A percentile compares a stretch with the other conserved stretches of the same genome.
These are phyloP conservation scores for Oscheius sp. DNA, from an alignment of 2,888 invertebrate genomes.

Conservation along the genomic window DNA sequence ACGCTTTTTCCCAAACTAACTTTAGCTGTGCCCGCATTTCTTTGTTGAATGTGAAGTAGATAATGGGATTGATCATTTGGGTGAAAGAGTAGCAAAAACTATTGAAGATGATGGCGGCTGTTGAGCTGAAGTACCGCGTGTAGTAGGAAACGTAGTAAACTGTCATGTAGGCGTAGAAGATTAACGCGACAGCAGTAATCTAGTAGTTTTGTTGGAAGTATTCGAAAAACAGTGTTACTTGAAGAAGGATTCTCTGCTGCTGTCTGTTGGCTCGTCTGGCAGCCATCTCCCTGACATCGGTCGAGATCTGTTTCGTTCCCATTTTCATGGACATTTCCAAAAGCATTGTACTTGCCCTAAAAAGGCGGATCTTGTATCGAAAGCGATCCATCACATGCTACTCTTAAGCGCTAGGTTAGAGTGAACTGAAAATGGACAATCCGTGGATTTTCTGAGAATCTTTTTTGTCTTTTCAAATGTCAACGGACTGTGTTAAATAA, in stretches of 20 bases:
- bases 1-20: constrained; percentile 22
- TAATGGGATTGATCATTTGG: constrained; percentile 73
- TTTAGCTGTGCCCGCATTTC: constrained; percentile 57
- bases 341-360: constrained; percentile 70
- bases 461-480: constrained; percentile 8
- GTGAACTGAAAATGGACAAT: constrained; percentile 19
- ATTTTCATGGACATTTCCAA: constrained; percentile 72
- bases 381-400: neutral
- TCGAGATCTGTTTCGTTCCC: constrained; percentile 64
- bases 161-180: constrained; percentile 72
- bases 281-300: constrained; percentile 67
- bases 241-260: constrained; percentile 70
- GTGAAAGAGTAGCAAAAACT: constrained; percentile 73
- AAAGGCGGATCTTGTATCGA: constrained; percentile 1
- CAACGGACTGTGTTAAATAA: constrained; percentile 19
- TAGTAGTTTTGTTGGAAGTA: constrained; percentile 41
- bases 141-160: constrained; percentile 73
- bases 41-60: constrained; percentile 71
- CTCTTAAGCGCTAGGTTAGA: constrained; percentile 13
- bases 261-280: constrained; percentile 67
- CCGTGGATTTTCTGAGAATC: constrained; percentile 13
- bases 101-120: constrained; percentile 70
- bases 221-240: constrained; percentile 47
- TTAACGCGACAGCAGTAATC: constrained; percentile 71
- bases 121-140: constrained; percentile 50